These are phyloP conservation scores for Hemiscyllium ocellatum DNA, from an alignment of 2,113 vertebrate species.

Conservation along the genomic window DNA sequence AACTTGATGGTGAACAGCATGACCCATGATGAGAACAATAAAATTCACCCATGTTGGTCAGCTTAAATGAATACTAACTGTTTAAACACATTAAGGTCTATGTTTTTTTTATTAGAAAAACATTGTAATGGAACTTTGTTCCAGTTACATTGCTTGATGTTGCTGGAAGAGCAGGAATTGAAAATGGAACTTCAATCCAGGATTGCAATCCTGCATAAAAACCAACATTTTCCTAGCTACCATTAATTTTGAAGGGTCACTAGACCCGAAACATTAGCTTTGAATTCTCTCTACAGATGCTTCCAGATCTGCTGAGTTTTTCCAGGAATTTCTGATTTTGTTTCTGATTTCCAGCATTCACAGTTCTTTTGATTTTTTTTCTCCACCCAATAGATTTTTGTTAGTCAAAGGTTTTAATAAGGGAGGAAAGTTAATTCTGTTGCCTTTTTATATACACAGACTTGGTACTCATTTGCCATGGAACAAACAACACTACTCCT, in stretches of 20 bases:
- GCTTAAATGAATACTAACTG: neutral
- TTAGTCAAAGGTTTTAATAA: neutral
- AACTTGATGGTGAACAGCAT: neutral
- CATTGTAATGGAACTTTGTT: neutral
- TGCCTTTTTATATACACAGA: neutral
- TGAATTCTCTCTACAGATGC: too few species aligned
- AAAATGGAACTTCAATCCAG: neutral
- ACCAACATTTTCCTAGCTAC: too few species aligned
- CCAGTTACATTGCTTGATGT: neutral
- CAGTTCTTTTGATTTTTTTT: too few species aligned
- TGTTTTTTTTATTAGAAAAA: neutral
- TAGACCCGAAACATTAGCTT: too few species aligned
- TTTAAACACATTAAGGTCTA: neutral
- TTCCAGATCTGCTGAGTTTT: too few species aligned
- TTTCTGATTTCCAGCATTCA: too few species aligned
- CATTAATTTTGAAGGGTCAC: too few species aligned
- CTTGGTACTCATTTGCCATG: neutral
- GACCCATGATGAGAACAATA: neutral
- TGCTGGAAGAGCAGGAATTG: neutral
- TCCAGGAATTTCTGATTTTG: too few species aligned
- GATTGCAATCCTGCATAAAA: too few species aligned
- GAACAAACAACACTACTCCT: neutral
- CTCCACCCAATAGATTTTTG: neutral
- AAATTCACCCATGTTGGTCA: constrained; percentile 15
- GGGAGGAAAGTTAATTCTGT: neutral